Base-by-base conservation (phyloP, 2,797 vertebrate genomes). In the Notamacropus eugenii region DNA sequence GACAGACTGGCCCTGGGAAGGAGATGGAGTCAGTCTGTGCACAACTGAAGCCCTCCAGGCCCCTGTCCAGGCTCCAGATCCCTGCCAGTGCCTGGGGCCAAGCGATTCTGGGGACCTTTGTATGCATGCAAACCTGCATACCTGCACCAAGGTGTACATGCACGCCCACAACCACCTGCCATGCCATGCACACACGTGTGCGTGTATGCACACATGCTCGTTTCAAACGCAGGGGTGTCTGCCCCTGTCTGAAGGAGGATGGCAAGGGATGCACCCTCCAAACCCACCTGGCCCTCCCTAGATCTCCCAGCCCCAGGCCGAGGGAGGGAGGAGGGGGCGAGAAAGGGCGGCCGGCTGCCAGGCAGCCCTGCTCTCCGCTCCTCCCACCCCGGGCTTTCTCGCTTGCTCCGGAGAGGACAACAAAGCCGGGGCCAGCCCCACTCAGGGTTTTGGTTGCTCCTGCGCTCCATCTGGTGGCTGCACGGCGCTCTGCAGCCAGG, bases 381-480 rank as follows among this genome's bases (percentile, higher is more conserved):
- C 74, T 19, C 19, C 22, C 74, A 62, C 74, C 22, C 74, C 74
- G 1, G 74, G 74, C 40, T 82, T 46, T 82, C 74, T 82, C n/a
- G 0, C 9, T 5, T 0, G 40, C 74, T 82, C 74, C 22, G 28
- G 94, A n/a, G 40, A 93, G 28, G 52, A 93, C 94, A 96, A 97
- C 97, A 97, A 97, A 98, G 96, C 96, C 57, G 9, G 0, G n/a
- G 58, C 54, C 67, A 4, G 27, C 11, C 2, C 54, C 29, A 59
- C 90, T 0, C 93, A 93, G 14, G 10, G 92, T 22, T 97, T 97
- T 97, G 56, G 0, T 94, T 98, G 95, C 97, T 94, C 91, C 58
- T 8, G 92, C 52, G 34, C 55, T 52, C 97, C 96, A 97, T 97
- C 97, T 98, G 97, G 97, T 96, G 98, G 94, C 4, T 13, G 0